Conservation (phyloP, 1,140 invertebrate species). For the Dinothrombium tinctorium region DNA sequence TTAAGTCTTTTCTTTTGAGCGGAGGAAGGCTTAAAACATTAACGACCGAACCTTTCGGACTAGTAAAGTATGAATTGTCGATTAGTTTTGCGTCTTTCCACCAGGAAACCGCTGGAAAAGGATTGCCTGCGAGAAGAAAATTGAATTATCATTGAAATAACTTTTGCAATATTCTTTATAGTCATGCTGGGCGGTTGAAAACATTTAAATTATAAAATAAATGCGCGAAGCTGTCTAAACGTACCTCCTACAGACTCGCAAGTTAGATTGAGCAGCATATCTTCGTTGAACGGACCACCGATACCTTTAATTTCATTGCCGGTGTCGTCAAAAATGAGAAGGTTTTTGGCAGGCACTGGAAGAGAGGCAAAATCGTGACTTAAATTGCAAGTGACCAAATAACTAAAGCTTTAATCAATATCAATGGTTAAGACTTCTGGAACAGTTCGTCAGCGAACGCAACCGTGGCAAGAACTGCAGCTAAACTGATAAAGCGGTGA, state of each 20-base stretch:
- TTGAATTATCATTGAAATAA: too few species aligned
- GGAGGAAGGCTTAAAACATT: slow-evolving; percentile 41
- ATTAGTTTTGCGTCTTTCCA: slow-evolving; percentile 16
- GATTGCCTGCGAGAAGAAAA: slow-evolving; percentile 14
- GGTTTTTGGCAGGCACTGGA: slow-evolving; percentile 10
- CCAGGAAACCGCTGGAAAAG: slow-evolving; percentile 17
- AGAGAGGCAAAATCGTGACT: background rate
- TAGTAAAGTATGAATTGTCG: slow-evolving; percentile 13
- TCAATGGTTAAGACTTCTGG: too few species aligned
- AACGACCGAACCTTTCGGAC: slow-evolving; percentile 29
- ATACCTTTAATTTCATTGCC: slow-evolving; percentile 3
- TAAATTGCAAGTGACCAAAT: too few species aligned
- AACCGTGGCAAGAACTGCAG: too few species aligned
- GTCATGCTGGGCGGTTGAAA: too few species aligned
- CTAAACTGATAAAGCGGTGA: too few species aligned
- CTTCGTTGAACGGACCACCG: slow-evolving; percentile 57
- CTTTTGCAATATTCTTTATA: too few species aligned
- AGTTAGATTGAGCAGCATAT: slow-evolving; percentile 47
- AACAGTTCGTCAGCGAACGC: too few species aligned
- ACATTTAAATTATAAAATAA: background rate
- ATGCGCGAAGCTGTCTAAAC: slow-evolving; percentile 16
- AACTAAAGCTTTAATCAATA: too few species aligned
- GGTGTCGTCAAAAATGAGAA: slow-evolving; percentile 7
- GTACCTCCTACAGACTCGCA: slow-evolving; percentile 72
- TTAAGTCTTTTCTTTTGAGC: slow-evolving; percentile 45